Base-by-base conservation (phyloP, 2,888 invertebrate species). In the Hemicrepidius hirtus region DNA sequence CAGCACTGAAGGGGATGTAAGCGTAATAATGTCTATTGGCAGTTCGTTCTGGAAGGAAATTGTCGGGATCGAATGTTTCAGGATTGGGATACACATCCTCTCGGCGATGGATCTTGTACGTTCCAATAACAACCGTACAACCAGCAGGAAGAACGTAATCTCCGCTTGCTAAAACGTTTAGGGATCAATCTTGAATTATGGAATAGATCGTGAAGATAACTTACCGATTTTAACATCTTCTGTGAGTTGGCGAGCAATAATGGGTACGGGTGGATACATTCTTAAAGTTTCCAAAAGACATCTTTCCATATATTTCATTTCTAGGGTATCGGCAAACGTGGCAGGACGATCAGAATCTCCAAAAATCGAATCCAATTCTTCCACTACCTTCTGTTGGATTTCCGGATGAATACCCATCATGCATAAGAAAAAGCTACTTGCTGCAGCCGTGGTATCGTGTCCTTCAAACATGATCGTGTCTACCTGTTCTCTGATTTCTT, bases 391-490 rank as follows among this genome's bases (percentile, higher is more conserved):
- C 75, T 91, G 88, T 86, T 94, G 94, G 77, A 94, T 90, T 68
- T 93, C 88, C 81, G 92, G 91, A 84, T 94, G 92, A 72, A 91
- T 88, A 68, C 94, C 95, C 89, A 95, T 91, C 80, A 96, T 88
- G 78, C 94, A 94, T 5, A 96, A 88, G 73, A 94, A 93, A 89
- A 97, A 97, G 83, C 94, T 94, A 79, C 93, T 94, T 10, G 92
- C 94, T 24, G 94, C 93, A 2, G 95, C 94, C 1, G 94, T 94
- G 1, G 95, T 95, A 80, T 95, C 94, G 83, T 94, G 94, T 49
- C 94, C 94, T 90, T 97, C 93, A 84, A 95, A 94, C 95, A 95
- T 95, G 79, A 95, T 95, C 0, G 94, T 95, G 83, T 94, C 92
- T 0, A 95, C 94, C 89, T 95, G 94, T 83, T 95, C 94, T 80